These are phyloP conservation scores for Phaethon lepturus DNA, from an alignment of 2,113 vertebrate genomes.

Conservation along the genomic window DNA sequence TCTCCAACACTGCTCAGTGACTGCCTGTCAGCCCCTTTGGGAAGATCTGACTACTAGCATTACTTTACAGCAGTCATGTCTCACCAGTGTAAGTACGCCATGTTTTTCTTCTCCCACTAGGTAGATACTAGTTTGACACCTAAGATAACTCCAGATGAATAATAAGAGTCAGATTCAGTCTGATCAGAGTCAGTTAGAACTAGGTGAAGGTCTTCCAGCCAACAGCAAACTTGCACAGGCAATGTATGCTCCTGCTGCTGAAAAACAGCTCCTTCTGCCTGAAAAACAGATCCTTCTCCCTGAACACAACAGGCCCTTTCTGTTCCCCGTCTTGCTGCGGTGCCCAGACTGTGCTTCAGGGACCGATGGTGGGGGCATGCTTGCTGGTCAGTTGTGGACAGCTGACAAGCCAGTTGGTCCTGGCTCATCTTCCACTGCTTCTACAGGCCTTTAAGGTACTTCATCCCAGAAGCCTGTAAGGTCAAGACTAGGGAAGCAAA, in stretches of 20 bases:
- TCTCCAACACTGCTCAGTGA: background rate
- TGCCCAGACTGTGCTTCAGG: background rate
- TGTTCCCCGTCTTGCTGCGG: background rate
- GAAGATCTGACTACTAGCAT: background rate
- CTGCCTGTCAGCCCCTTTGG: background rate
- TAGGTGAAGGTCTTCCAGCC: background rate
- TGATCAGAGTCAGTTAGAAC: background rate
- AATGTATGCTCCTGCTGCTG: background rate
- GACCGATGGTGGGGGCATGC: background rate
- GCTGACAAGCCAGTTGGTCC: conserved; percentile 23
- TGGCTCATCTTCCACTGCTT: conserved; percentile 34
- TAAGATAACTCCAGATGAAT: background rate
- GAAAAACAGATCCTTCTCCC: background rate
- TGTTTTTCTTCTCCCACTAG: background rate
- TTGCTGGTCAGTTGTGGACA: background rate
- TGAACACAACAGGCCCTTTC: background rate
- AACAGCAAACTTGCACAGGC: background rate
- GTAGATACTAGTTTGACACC: background rate
- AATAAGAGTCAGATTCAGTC: background rate
- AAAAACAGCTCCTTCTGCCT: background rate
- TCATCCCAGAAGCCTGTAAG: conserved; percentile 37
- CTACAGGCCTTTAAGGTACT: conserved; percentile 20
- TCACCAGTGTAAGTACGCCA: background rate
- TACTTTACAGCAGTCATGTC: background rate
- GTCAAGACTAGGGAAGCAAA: conserved; percentile 32